Percentiles rank a stretch among this genome's conserved stretches.
Evolutionary conservation across 2,113 vertebrate genomes (phyloP).

Genomic region (Notechis scutatus): DNA sequence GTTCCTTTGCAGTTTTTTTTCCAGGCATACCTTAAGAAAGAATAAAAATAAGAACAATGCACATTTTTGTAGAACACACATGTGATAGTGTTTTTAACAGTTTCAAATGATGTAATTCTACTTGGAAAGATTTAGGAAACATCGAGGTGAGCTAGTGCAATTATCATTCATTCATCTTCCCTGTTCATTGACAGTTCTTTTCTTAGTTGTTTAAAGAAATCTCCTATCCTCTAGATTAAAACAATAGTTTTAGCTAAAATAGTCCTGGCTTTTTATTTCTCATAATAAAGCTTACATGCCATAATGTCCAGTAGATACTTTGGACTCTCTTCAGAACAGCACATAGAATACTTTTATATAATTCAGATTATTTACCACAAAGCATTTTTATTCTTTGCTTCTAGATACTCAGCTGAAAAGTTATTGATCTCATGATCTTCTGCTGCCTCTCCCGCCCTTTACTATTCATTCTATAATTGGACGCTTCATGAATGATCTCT

Average conservation of each 20-base stretch:
- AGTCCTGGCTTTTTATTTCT: background rate
- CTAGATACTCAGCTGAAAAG: background rate
- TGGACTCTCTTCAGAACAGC: background rate
- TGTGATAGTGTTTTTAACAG: background rate
- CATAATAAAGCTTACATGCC: too few relatives aligned
- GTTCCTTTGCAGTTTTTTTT: background rate
- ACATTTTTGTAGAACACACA: background rate
- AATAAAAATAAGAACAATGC: background rate
- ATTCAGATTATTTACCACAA: background rate
- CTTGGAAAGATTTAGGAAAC: background rate
- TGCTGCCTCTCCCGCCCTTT: background rate
- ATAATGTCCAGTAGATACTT: background rate
- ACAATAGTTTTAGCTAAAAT: background rate
- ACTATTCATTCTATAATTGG: background rate
- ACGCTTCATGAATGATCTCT: background rate
- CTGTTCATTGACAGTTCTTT: background rate
- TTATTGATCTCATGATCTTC: background rate
- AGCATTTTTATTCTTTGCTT: background rate
- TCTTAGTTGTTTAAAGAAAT: background rate
- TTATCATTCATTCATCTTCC: background rate
- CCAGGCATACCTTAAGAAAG: background rate
- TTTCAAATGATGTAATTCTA: background rate
- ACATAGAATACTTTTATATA: background rate
- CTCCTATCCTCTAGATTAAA: background rate
- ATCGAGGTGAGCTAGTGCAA: background rate